Conservation (phyloP, 35 echinoderm and acorn worm species). For the Strongylocentrotus purpuratus region DNA sequence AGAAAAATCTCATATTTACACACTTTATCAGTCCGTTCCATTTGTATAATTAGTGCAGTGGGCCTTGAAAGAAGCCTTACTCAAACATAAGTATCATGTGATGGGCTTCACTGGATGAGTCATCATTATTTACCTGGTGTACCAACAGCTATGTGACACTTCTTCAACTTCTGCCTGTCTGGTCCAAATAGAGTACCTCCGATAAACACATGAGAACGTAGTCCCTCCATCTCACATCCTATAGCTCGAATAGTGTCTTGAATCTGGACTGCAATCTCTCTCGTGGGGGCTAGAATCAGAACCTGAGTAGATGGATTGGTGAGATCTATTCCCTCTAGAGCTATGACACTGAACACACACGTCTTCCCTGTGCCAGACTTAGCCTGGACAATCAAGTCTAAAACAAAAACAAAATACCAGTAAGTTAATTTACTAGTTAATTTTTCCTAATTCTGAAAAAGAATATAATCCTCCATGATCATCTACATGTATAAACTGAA, state of each 20-base stretch:
- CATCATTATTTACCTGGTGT: conserved; percentile 94
- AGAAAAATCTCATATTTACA: too few relatives aligned
- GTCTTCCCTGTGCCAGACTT: conserved; percentile 97
- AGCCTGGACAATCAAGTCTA: conserved; percentile 96
- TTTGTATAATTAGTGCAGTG: too few relatives aligned
- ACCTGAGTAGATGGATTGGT: conserved; percentile 71
- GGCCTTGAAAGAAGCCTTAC: too few relatives aligned
- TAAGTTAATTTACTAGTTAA: too few relatives aligned
- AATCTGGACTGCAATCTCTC: conserved; percentile 96
- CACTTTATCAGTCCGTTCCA: too few relatives aligned
- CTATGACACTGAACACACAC: conserved; percentile 96
- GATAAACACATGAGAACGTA: conserved; percentile 92
- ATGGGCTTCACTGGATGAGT: too few relatives aligned
- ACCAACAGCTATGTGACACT: conserved; percentile 96
- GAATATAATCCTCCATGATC: too few relatives aligned
- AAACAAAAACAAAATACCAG: not conserved
- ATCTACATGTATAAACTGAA: too few relatives aligned
- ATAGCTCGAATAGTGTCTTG: conserved; percentile 82
- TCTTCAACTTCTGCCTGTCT: conserved; percentile 89
- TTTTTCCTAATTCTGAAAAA: too few relatives aligned
- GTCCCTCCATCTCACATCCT: conserved; percentile 67
- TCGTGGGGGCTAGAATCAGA: conserved; percentile 85
- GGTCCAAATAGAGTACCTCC: conserved; percentile 93
- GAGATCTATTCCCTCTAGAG: conserved; percentile 75
- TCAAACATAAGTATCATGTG: too few relatives aligned